Evolutionary conservation across 2,888 invertebrate species (phyloP).

Genomic region (Campopleginae sp.): DNA sequence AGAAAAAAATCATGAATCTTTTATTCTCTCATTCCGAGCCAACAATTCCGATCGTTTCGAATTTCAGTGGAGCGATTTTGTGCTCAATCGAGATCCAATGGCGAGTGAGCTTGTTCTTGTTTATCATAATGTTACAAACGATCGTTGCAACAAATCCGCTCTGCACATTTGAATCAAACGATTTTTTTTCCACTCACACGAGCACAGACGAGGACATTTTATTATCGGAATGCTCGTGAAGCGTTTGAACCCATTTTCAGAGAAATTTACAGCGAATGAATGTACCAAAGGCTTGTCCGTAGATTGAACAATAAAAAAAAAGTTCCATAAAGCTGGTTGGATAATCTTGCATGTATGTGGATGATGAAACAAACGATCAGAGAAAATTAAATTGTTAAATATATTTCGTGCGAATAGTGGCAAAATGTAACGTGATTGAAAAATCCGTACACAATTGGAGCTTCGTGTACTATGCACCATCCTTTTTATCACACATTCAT

Average conservation of each 20-base stretch:
- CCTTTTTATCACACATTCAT: neutral
- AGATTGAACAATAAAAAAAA: neutral
- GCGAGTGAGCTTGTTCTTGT: too few relatives aligned
- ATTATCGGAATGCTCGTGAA: neutral
- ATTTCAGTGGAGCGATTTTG: neutral
- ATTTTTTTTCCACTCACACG: too few relatives aligned
- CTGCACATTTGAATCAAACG: too few relatives aligned
- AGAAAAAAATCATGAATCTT: neutral
- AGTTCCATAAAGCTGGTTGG: neutral
- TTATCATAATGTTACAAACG: too few relatives aligned
- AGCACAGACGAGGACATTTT: too few relatives aligned
- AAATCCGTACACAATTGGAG: neutral
- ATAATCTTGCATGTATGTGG: neutral
- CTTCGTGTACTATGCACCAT: neutral
- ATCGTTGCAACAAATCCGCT: too few relatives aligned
- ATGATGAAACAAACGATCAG: neutral
- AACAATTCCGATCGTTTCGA: neutral
- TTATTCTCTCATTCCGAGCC: neutral
- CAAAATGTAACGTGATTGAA: neutral
- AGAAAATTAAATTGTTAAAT: conserved; percentile 19
- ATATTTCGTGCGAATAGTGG: neutral
- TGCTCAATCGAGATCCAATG: too few relatives aligned
- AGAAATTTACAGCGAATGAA: neutral
- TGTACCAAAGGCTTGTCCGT: neutral
- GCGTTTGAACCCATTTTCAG: neutral